A percentile compares a stretch with the other conserved stretches of the same genome.
phyloP scores from a whole-genome alignment of 2,797 vertebrate genomes.

The Sarcoramphus papa region DNA sequence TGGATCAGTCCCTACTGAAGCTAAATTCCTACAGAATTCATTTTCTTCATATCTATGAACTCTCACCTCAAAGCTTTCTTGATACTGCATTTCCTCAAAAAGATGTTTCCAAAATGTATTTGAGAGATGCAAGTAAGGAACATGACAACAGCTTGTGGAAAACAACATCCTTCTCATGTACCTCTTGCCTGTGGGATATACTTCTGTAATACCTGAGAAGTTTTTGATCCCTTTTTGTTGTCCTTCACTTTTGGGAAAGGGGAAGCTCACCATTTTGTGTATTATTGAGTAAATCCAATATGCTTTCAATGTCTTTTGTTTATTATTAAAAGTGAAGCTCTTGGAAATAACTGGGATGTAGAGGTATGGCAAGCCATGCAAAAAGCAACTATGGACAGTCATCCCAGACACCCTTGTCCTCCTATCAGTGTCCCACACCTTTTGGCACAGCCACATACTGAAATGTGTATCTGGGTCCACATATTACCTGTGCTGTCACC shows the following conservation, averaged over 20 bases:
- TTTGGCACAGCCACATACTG: not conserved
- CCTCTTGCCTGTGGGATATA: not conserved
- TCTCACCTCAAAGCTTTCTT: not conserved
- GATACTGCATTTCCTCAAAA: not conserved
- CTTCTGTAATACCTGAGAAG: not conserved
- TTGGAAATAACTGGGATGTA: not conserved
- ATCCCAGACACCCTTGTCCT: not conserved
- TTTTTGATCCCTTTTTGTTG: not conserved
- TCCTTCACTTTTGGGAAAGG: not conserved
- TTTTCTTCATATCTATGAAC: not conserved
- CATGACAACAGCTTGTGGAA: not conserved
- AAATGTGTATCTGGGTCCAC: not conserved
- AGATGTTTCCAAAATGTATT: not conserved
- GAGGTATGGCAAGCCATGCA: not conserved
- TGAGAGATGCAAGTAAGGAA: not conserved
- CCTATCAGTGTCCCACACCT: not conserved
- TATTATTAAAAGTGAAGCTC: not conserved
- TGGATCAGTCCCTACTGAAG: not conserved
- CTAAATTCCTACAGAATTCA: not conserved
- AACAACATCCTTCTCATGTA: not conserved
- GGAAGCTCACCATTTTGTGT: not conserved
- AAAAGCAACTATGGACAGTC: not conserved
- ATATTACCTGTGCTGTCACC: accelerated
- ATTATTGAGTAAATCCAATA: not conserved
- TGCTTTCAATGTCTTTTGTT: not conserved